phyloP scores from a whole-genome alignment of 2,797 vertebrate genomes.

The Notolabrus celidotus region DNA sequence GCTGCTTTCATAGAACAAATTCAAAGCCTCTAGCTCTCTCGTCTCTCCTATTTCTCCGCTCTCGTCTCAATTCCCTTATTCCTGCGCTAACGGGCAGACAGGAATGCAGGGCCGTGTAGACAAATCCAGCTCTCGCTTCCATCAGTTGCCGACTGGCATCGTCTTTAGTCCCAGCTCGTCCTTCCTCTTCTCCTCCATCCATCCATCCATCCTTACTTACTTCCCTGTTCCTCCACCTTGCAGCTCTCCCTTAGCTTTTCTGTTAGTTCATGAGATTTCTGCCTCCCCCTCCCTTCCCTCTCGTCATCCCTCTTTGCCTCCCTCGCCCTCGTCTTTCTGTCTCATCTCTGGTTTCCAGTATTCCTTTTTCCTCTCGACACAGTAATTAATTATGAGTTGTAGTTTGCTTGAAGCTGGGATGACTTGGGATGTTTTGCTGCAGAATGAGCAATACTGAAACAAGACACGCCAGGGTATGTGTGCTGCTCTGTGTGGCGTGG shows the following conservation, averaged over 20 bases:
- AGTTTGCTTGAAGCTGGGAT: slow-evolving; percentile 56
- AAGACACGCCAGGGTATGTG: slow-evolving; percentile 16
- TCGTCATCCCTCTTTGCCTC: slow-evolving; percentile 3
- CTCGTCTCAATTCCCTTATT: slow-evolving; percentile 65
- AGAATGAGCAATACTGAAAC: slow-evolving; percentile 49
- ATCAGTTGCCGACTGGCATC: slow-evolving; percentile 60
- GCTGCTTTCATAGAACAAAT: slow-evolving; percentile 69
- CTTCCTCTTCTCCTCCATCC: slow-evolving; percentile 35
- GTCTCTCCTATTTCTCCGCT: slow-evolving; percentile 38
- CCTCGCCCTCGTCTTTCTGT: slow-evolving; percentile 1
- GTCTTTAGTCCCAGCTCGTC: slow-evolving; percentile 69
- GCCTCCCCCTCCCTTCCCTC: too few species aligned
- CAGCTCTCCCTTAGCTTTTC: slow-evolving; percentile 16
- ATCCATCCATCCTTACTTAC: slow-evolving; percentile 28
- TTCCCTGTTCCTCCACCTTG: slow-evolving; percentile 31
- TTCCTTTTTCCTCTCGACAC: slow-evolving; percentile 42
- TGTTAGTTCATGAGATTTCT: slow-evolving; percentile 30
- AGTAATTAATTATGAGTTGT: slow-evolving; percentile 64
- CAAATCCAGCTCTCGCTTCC: slow-evolving; percentile 74
- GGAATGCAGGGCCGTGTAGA: slow-evolving; percentile 69
- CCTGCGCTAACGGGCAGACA: slow-evolving; percentile 62
- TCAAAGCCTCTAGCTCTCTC: slow-evolving; percentile 60
- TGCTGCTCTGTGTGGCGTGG: background rate
- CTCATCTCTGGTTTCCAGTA: slow-evolving; percentile 50
- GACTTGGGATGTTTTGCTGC: slow-evolving; percentile 57